Conservation (phyloP, 2,797 vertebrate species). For the Brachyalestes nurse region DNA sequence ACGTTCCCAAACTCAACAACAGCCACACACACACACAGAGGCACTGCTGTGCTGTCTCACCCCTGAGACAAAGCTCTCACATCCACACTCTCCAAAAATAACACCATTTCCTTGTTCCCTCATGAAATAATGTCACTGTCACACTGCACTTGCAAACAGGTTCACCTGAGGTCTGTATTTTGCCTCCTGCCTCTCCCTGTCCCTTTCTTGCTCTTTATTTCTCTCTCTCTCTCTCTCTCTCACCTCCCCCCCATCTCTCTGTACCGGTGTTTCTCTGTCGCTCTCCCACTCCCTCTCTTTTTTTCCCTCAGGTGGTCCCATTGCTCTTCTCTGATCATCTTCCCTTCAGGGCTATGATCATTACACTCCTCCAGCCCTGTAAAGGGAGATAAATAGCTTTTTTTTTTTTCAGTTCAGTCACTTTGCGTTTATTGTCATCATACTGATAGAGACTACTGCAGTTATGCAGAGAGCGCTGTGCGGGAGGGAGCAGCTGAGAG, state of each 20-base stretch:
- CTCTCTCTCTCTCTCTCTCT: conserved; percentile 15
- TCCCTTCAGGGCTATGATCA: conserved; percentile 31
- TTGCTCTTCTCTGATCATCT: conserved; percentile 15
- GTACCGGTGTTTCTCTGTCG: conserved; percentile 31
- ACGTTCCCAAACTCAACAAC: not conserved
- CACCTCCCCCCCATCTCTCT: no score
- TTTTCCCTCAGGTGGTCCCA: conserved; percentile 35
- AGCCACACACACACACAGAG: conserved; percentile 1
- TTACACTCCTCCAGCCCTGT: conserved; percentile 26
- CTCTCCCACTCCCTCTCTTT: conserved; percentile 5
- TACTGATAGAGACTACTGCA: conserved; percentile 25
- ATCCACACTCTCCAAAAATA: conserved; percentile 38
- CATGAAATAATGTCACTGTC: conserved; percentile 36
- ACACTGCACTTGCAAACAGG: conserved; percentile 20
- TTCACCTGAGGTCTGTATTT: conserved; percentile 31
- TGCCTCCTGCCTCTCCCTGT: conserved; percentile 21
- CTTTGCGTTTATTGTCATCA: conserved; percentile 32
- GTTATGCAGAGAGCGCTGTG: not conserved
- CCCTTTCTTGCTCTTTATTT: not conserved
- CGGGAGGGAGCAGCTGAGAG: not conserved
- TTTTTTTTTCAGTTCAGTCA: conserved; percentile 15
- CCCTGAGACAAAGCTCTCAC: not conserved
- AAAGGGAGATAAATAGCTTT: conserved; percentile 26
- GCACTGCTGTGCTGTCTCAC: conserved; percentile 9
- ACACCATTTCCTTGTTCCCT: conserved; percentile 37